Evolutionary conservation across 2,113 vertebrate genomes (phyloP).

Genomic region (Channa argus): DNA sequence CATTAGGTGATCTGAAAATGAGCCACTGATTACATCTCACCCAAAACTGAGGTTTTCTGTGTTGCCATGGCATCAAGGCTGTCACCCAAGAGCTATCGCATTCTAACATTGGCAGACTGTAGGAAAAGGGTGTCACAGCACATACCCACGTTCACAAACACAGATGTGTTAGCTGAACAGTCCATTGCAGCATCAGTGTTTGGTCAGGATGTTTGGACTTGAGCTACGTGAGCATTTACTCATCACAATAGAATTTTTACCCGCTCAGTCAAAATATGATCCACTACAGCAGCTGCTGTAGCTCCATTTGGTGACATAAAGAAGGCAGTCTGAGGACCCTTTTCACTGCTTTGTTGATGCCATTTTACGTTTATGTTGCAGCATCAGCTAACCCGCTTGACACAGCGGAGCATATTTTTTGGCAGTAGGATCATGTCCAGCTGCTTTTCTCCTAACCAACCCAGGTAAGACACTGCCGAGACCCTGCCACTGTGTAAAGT

Average conservation of each 20-base stretch:
- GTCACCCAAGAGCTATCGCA: constrained; percentile 76
- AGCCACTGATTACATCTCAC: constrained; percentile 67
- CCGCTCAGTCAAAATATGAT: constrained; percentile 63
- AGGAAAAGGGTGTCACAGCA: constrained; percentile 58
- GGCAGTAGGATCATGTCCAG: constrained; percentile 29
- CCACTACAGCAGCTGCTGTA: constrained; percentile 55
- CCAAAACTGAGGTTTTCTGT: constrained; percentile 68
- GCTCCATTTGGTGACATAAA: constrained; percentile 64
- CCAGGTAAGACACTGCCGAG: constrained; percentile 44
- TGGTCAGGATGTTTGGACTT: constrained; percentile 62
- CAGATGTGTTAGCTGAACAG: constrained; percentile 54
- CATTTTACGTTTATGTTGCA: constrained; percentile 52
- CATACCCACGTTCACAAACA: constrained; percentile 59
- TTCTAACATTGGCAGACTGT: constrained; percentile 67
- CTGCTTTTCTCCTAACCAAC: constrained; percentile 12
- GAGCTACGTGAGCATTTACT: constrained; percentile 50
- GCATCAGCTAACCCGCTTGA: constrained; percentile 64
- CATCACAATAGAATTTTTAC: constrained; percentile 50
- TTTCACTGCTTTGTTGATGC: constrained; percentile 63
- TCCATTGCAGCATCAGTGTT: constrained; percentile 40
- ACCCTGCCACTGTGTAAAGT: constrained; percentile 7
- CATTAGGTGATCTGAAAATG: constrained; percentile 67
- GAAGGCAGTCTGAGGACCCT: constrained; percentile 45
- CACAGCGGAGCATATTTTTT: constrained; percentile 52
- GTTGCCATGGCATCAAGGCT: constrained; percentile 81